Conservation (phyloP, 1,140 invertebrate species). For the Tetramorium alpestre region DNA sequence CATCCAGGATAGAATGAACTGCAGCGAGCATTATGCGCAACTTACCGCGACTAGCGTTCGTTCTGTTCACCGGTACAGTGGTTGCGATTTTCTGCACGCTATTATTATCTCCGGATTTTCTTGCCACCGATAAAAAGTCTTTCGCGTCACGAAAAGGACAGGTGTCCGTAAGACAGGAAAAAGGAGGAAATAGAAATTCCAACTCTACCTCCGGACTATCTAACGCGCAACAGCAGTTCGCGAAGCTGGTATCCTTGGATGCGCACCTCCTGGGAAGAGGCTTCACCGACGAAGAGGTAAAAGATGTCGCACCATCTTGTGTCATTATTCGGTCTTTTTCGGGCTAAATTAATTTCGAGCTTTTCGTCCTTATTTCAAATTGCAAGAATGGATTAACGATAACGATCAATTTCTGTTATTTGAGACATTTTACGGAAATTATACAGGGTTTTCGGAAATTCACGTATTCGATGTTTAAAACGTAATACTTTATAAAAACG, state of each 20-base stretch:
- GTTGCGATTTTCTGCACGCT: slow-evolving; percentile 40
- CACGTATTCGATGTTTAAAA: no score
- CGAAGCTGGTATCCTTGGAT: neutral
- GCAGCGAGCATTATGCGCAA: slow-evolving; percentile 39
- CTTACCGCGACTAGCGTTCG: slow-evolving; percentile 21
- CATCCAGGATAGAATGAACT: slow-evolving; percentile 10
- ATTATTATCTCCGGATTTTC: neutral
- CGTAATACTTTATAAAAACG: no score
- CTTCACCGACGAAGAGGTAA: slow-evolving; percentile 39
- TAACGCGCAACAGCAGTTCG: neutral
- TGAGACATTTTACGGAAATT: neutral
- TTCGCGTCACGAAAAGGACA: neutral
- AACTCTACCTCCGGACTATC: no score
- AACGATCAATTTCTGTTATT: neutral
- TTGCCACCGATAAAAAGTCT: neutral
- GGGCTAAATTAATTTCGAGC: neutral
- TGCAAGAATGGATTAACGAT: neutral
- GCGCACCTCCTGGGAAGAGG: slow-evolving; percentile 1
- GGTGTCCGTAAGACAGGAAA: neutral
- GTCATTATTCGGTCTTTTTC: neutral
- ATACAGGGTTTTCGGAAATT: neutral
- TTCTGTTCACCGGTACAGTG: slow-evolving; percentile 28
- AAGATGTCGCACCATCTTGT: neutral
- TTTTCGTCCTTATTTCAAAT: neutral
- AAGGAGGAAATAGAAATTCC: neutral